phyloP scores from a whole-genome alignment of 1,140 invertebrate genomes.

The Helicoverpa armigera region DNA sequence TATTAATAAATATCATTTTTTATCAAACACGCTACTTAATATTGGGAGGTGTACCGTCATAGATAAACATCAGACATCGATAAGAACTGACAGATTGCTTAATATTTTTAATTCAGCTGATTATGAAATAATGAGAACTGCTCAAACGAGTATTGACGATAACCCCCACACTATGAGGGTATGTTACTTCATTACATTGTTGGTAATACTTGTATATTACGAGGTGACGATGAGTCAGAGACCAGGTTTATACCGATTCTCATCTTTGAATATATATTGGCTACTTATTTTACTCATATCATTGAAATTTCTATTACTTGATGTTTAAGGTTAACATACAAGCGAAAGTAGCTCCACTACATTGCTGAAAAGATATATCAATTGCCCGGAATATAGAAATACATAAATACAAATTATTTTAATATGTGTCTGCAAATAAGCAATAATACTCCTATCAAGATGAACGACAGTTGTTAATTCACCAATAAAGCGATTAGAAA shows the following conservation, averaged over 20 bases:
- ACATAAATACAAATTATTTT: too few species aligned
- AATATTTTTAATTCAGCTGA: constrained; percentile 11
- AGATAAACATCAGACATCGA: constrained; percentile 25
- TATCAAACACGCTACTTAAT: not conserved
- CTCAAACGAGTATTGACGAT: not conserved
- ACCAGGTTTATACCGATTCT: not conserved
- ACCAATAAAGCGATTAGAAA: too few species aligned
- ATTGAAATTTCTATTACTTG: too few species aligned
- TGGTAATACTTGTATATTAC: not conserved
- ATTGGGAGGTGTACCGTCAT: constrained; percentile 18
- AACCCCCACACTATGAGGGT: not conserved
- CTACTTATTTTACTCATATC: not conserved
- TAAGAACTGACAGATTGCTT: constrained; percentile 9
- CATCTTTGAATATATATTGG: not conserved
- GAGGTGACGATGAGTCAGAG: not conserved
- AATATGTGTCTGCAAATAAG: too few species aligned
- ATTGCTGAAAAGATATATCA: too few species aligned
- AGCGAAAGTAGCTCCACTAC: too few species aligned
- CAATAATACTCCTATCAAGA: too few species aligned
- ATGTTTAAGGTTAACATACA: too few species aligned
- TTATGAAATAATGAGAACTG: constrained; percentile 1
- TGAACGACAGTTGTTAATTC: too few species aligned
- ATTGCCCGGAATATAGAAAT: too few species aligned
- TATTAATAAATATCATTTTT: constrained; percentile 11
- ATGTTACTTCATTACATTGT: not conserved